Percentiles rank a stretch among this genome's conserved stretches.
These are phyloP conservation scores for Tinamus guttatus DNA, from an alignment of 2,113 vertebrate species.

Conservation along the genomic window DNA sequence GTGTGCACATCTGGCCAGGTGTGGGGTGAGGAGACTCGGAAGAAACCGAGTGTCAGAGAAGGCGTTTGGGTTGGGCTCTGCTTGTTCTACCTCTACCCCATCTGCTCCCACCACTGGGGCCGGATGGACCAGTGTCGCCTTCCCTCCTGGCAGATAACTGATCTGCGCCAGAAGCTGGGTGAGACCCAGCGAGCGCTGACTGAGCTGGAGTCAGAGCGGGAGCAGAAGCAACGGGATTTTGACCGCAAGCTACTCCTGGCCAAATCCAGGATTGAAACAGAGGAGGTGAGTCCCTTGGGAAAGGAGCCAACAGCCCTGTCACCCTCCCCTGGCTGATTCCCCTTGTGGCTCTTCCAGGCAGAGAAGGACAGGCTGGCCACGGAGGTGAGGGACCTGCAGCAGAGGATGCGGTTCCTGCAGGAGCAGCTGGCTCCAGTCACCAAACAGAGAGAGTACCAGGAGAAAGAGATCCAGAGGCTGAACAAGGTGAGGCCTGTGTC, in stretches of 20 bases:
- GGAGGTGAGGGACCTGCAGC: slow-evolving; percentile 90
- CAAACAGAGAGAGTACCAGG: slow-evolving; percentile 94
- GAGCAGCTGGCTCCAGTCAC: slow-evolving; percentile 91
- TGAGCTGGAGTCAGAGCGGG: slow-evolving; percentile 89
- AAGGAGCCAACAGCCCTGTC: background rate
- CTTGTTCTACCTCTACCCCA: background rate
- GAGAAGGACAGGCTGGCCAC: slow-evolving; percentile 91
- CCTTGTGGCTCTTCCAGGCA: slow-evolving; percentile 69
- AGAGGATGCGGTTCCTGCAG: slow-evolving; percentile 91
- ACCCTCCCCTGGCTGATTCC: background rate
- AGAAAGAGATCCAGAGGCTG: slow-evolving; percentile 95
- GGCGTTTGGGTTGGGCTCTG: background rate
- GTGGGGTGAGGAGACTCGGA: background rate
- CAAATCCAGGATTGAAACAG: slow-evolving; percentile 95
- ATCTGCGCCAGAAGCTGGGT: slow-evolving; percentile 89
- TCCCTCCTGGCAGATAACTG: slow-evolving; percentile 84
- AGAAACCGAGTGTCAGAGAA: accelerated
- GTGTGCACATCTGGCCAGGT: background rate
- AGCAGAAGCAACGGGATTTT: slow-evolving; percentile 94
- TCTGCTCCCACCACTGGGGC: background rate
- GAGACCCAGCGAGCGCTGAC: slow-evolving; percentile 89
- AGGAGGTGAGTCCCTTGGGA: slow-evolving; percentile 81
- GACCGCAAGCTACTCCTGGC: slow-evolving; percentile 96
- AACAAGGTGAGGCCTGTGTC: slow-evolving; percentile 83
- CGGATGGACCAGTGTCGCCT: background rate